Conservation (phyloP, 2,888 invertebrate species). For the Aromia moschata region DNA sequence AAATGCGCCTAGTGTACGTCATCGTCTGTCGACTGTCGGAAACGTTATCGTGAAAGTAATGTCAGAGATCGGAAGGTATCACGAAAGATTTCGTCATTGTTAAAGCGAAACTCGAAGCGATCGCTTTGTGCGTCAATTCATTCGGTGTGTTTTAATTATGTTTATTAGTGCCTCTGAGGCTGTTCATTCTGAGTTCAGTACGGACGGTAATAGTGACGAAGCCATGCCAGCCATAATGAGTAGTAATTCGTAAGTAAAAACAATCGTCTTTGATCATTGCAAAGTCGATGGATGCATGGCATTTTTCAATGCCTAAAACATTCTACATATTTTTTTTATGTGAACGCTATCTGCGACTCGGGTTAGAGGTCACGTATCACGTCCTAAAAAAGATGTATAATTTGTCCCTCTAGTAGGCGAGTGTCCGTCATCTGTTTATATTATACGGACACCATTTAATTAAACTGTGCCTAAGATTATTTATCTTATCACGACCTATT, state of each 20-base stretch:
- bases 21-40: slow-evolving; percentile 9
- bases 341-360: neutral
- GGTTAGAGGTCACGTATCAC: neutral
- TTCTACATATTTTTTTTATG: slow-evolving; percentile 1
- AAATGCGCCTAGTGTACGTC: neutral
- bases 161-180: slow-evolving; percentile 62
- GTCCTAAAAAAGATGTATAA: no score
- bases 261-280: neutral
- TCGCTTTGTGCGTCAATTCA: slow-evolving; percentile 15
- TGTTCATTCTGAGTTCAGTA: slow-evolving; percentile 58
- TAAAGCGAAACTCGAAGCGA: slow-evolving; percentile 21
- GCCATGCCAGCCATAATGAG: slow-evolving; percentile 62
- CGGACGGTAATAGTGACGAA: slow-evolving; percentile 57
- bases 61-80: slow-evolving; percentile 14
- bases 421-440: no score
- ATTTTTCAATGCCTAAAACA: neutral
- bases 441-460: no score
- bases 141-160: slow-evolving; percentile 60
- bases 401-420: no score
- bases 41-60: slow-evolving; percentile 20
- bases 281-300: neutral
- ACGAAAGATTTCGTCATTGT: slow-evolving; percentile 31
- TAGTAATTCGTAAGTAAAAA: slow-evolving; percentile 59
- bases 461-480: neutral
- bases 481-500: slow-evolving; percentile 18